Base-by-base conservation (phyloP, 1,140 invertebrate species). In the Ruditapes philippinarum region DNA sequence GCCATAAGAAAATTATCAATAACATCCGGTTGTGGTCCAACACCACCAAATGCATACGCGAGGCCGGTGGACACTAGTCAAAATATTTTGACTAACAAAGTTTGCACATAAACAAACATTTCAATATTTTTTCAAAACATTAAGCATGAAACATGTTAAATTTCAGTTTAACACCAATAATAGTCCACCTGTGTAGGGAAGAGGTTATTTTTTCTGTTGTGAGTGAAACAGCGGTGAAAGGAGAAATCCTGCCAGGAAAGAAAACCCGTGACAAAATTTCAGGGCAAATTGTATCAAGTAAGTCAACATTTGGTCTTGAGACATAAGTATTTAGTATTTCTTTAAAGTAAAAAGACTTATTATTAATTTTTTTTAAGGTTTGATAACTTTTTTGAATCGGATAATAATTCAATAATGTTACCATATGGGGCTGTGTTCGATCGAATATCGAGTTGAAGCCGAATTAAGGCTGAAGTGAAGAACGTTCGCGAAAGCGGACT, bases 271-370 rank as follows among this genome's bases (percentile, higher is more conserved):
- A 82, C 79, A 60, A 82, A 82, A 82, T 82, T 82, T 42, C 79
- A 62, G 36, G 79, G 79, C 36, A 82, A 82, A 65, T 65, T 60
- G 51, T 82, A 82, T 65, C 73, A 76, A 76, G 73, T 76, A 76
- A 76, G 73, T 76, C 68, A 73, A 73, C 68, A 73, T 73, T 19
- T 73, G 19, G 68, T 73, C 19, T 73, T 19, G n/a, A n/a, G 68
- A 33, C 68, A 33, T n/a, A 4, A 73, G 68, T 33, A 19, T 36
- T 73, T 33, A 73, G 36, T 31, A 73, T 73, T 73, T 73, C 68
- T 73, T 73, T 65, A 65, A 73, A 36, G 36, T 33, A 73, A 73
- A 73, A 33, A 73, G 68, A 73, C 68, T 73, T 73, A 73, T 73
- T 38, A 73, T 73, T n/a, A 73, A 73, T 33, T 73, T 38, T 33